phyloP scores from a whole-genome alignment of 2,113 vertebrate genomes.

The Origma solitaria region DNA sequence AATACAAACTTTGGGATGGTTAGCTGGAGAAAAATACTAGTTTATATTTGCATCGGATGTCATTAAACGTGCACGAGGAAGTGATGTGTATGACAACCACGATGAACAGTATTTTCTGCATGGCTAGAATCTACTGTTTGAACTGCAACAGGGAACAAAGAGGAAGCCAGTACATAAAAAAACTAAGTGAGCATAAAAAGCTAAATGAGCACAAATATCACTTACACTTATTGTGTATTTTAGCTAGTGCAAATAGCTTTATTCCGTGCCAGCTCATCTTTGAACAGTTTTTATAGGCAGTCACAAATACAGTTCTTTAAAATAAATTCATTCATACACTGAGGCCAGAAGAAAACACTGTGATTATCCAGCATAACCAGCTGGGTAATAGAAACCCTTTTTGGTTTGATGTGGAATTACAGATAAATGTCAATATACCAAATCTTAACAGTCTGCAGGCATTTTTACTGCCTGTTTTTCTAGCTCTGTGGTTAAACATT shows the following conservation, averaged over 20 bases:
- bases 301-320: neutral
- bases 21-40: neutral
- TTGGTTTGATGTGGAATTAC: neutral
- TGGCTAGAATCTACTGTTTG: neutral
- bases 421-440: neutral
- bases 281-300: neutral
- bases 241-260: neutral
- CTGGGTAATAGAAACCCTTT: neutral
- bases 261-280: neutral
- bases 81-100: neutral
- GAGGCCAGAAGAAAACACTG: neutral
- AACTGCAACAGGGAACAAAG: neutral
- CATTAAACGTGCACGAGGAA: neutral
- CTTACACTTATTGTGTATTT: neutral
- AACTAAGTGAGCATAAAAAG: neutral
- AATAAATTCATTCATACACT: neutral
- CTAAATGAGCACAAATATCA: neutral
- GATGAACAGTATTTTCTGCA: neutral
- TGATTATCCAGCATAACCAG: neutral
- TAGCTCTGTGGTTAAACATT: neutral
- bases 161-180: neutral
- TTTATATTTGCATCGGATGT: neutral
- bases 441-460: neutral
- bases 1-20: neutral
- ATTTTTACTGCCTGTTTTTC: neutral